Evolutionary conservation across 2,888 invertebrate species (phyloP).

Genomic region (Allacma fusca): DNA sequence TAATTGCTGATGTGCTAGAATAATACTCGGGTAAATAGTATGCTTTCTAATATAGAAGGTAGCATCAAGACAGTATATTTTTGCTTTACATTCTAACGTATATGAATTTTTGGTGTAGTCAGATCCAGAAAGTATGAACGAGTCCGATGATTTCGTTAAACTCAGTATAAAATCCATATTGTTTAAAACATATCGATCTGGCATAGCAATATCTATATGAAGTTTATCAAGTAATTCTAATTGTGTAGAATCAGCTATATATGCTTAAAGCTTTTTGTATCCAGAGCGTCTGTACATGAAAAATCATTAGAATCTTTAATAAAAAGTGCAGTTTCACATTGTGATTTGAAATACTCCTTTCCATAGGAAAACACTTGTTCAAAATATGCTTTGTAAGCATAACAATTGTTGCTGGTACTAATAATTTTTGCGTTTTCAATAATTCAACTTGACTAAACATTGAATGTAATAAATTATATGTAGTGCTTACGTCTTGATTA

Average conservation of each 20-base stretch:
- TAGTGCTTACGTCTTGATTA: not conserved
- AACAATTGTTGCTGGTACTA: too few species aligned
- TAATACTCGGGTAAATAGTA: slow-evolving; percentile 53
- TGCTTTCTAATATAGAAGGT: slow-evolving; percentile 57
- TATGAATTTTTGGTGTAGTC: too few species aligned
- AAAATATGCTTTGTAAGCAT: not conserved
- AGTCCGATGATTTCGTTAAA: too few species aligned
- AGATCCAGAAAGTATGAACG: too few species aligned
- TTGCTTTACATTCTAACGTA: slow-evolving; percentile 40
- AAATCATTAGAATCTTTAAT: not conserved
- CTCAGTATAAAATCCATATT: too few species aligned
- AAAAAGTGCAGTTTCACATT: too few species aligned
- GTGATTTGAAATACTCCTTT: not conserved
- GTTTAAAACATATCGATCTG: too few species aligned
- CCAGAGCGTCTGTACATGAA: not conserved
- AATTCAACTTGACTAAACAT: too few species aligned
- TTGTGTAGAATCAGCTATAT: not conserved
- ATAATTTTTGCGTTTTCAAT: too few species aligned
- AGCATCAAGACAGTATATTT: too few species aligned
- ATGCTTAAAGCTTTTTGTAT: not conserved
- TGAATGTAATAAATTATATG: too few species aligned
- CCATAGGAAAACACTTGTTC: not conserved
- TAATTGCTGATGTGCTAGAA: slow-evolving; percentile 48
- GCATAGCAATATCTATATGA: too few species aligned
- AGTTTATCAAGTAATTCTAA: slow-evolving; percentile 30